phyloP scores from a whole-genome alignment of 1,140 invertebrate species.

The Megalopta genalis region DNA sequence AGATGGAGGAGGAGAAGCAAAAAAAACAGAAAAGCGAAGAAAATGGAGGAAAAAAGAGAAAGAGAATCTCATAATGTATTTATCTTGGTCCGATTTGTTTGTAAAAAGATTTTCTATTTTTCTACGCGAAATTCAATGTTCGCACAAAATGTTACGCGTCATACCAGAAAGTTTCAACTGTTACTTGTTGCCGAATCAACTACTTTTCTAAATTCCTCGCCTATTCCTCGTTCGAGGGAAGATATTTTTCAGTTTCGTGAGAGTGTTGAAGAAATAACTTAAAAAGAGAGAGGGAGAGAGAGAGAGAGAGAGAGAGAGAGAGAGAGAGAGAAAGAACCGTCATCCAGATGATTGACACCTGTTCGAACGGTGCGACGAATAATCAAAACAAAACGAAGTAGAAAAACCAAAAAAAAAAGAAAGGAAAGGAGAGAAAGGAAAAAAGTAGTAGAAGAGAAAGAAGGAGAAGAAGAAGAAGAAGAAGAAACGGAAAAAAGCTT shows the following conservation, averaged over 20 bases:
- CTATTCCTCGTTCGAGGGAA: not conserved
- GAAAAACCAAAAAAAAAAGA: not conserved
- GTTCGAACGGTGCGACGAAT: conserved; percentile 50
- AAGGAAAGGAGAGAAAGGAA: not conserved
- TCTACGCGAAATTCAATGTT: conserved; percentile 21
- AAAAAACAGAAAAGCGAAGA: not conserved
- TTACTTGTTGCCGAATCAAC: conserved; percentile 18
- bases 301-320: too few relatives aligned
- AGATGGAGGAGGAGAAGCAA: too few relatives aligned
- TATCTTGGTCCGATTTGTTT: conserved; percentile 35
- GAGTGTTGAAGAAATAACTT: conserved; percentile 4
- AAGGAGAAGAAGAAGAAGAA: not conserved
- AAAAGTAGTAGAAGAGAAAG: not conserved
- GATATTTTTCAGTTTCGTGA: conserved; percentile 4
- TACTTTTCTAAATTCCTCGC: conserved; percentile 14
- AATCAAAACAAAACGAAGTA: conserved; percentile 24
- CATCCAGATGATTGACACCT: not conserved
- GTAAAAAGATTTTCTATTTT: conserved; percentile 47
- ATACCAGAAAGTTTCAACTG: conserved; percentile 23
- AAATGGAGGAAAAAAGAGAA: not conserved
- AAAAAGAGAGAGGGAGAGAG: not conserved
- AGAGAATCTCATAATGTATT: conserved; percentile 5
- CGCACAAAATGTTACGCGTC: conserved; percentile 32
- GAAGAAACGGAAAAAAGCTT: not conserved
- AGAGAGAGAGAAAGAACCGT: not conserved